These are phyloP conservation scores for Endotricha flammealis DNA, from an alignment of 2,888 invertebrate genomes.

Conservation along the genomic window DNA sequence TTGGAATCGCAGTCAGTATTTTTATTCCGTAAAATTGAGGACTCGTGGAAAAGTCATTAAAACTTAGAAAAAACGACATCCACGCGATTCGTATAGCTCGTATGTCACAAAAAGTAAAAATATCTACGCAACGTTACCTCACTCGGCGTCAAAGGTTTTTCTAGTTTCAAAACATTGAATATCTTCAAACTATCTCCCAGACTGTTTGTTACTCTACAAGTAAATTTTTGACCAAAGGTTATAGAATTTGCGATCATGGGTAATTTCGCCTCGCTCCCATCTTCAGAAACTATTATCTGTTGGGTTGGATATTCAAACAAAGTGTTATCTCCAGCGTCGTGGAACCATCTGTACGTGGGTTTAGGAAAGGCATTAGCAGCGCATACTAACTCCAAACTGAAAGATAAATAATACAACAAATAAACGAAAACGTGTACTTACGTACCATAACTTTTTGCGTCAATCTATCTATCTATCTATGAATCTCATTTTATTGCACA, in stretches of 20 bases:
- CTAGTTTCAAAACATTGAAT: constrained; percentile 37
- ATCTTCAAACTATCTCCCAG: constrained; percentile 38
- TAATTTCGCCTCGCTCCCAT: constrained; percentile 34
- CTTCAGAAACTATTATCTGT: constrained; percentile 35
- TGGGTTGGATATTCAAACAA: constrained; percentile 40
- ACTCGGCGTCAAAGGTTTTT: constrained; percentile 37
- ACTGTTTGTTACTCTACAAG: constrained; percentile 46
- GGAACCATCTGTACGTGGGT: constrained; percentile 53
- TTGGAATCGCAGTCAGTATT: no score
- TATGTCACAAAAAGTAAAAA: no score
- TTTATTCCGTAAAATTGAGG: no score
- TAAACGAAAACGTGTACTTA: no score
- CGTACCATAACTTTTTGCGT: no score
- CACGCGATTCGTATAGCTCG: no score
- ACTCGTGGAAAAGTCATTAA: no score
- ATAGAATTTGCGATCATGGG: constrained; percentile 35
- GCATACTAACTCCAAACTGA: constrained; percentile 50
- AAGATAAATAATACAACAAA: constrained; percentile 21
- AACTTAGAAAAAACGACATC: no score
- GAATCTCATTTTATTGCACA: no score
- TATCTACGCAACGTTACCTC: constrained; percentile 31
- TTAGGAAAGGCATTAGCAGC: constrained; percentile 44
- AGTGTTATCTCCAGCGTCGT: constrained; percentile 33
- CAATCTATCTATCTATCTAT: no score
- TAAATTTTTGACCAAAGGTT: constrained; percentile 39